Evolutionary conservation across 1,140 invertebrate genomes (phyloP), one percentile per base, ranked within the genome.

Genomic region (Drosophila punjabiensis): DNA sequence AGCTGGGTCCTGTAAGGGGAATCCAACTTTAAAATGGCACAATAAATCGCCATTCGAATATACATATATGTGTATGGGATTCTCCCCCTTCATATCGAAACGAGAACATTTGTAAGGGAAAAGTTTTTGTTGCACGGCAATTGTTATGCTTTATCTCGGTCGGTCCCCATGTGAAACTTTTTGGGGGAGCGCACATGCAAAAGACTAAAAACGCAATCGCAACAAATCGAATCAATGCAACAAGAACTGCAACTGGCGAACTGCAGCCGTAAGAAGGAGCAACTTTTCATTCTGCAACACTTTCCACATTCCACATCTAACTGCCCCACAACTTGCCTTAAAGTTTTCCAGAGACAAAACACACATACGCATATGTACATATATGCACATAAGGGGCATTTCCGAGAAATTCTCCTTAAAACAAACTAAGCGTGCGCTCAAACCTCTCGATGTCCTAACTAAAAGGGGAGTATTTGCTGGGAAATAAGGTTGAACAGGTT

Each of bases 211-310:
- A 90, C 82, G 85, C 86, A 89, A 90, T 89, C 82, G 85, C 79
- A 90, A 90, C 86, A 89, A 89, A 89, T 89, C 85, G 85, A 89
- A 89, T 89, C 85, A 90, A 69, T 82, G 85, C 86, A 88, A 85
- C 81, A 89, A 84, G 74, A 79, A 79, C 58, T 52, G 60, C 32
- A 79, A 71, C 66, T 52, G 60, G 43, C 18, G 33, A 76, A 69
- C 39, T 62, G 56, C 58, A 39, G 55, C 43, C 47, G 18, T 41
- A 77, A 68, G 75, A 70, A 66, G 68, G 76, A 79, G 69, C 74
- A 88, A 88, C 85, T 88, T 88, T 88, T 85, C 85, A 81, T 88
- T 79, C 74, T 75, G 66, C 85, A 89, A 88, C 85, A 88, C 85
- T 88, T 88, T 89, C 76, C 45, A 37, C 41, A 14, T 39, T 58